Evolutionary conservation across 2,113 vertebrate species (phyloP), one percentile per base, ranked within the genome.

Genomic region (Scalopus aquaticus): DNA sequence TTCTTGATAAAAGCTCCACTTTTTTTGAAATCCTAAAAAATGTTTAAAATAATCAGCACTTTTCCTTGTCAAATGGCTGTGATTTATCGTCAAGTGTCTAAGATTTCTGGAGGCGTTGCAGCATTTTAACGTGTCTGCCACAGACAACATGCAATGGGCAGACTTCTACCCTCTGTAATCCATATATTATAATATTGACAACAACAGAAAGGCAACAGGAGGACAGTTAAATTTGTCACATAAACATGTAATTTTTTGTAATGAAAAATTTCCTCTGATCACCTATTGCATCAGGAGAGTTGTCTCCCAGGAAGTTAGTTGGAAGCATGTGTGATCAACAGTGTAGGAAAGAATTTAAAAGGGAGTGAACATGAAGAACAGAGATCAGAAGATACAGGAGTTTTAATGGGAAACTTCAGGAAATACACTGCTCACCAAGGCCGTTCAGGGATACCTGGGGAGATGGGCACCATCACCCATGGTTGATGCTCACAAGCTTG

Each of bases 21-120:
- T 42, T 92, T 49, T 97, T 93, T 90, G 39, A 92, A 85, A 89
- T 94, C 93, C 30, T 60, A 84, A 67, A 30, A 76, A n/a, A 64
- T 87, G 9, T 83, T 93, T 91, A 70, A 96, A 79, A 90, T 93
- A 90, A 92, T 83, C 26, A 85, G 8, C 3, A 72, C 17, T 46
- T 94, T 94, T 94, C 49, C 44, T 95, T 91, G 51, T 94, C 92
- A 90, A 44, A 62, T 87, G 70, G 51, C 58, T 87, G 56, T 74
- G 42, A 93, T 83, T 94, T 96, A 51, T 78, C 86, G 89, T 93
- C 85, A 93, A 85, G 49, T 89, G 64, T 70, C 58, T 79, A 82
- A 67, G 58, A 67, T 83, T 89, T 96, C 39, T 96, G 12, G 58
- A 93, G 79, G 30, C 35, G 22, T 5, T 74, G 72, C 6, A 77